Evolutionary conservation across 2,888 invertebrate genomes (phyloP), one percentile per base, ranked within the genome.

Genomic region (Agonum fuliginosum): DNA sequence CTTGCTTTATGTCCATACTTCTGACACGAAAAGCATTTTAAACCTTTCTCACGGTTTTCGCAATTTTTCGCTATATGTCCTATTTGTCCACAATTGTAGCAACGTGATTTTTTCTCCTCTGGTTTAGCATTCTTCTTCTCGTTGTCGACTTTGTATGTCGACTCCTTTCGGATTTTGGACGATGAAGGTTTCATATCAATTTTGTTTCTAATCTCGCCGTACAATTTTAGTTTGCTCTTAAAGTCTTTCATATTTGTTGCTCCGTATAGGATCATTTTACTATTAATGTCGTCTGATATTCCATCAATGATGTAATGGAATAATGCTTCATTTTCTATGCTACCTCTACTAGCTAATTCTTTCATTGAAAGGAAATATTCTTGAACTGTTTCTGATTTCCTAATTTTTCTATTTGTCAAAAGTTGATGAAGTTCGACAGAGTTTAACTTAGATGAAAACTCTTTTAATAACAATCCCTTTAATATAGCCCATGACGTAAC

Each of bases 271-370:
- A 81, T 65, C 2, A 80, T 74, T 79, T 83, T 82, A 58, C 81
- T 80, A 12, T 54, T 12, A n/a, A 65, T 22, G 14, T 80, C 79
- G 67, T 83, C 83, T 1, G 71, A 71, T 24, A 87, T 84, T 0
- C 84, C 86, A 78, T 86, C 85, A 2, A 86, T 85, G 0, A 86
- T 82, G 78, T 85, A 87, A 58, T 85, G 84, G 2, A 85, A 86
- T 3, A 86, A 46, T 1, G 81, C 82, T 69, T 79, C 83, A 27
- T 82, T 81, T 80, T 86, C 85, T 22, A 86, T 80, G 1, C 80
- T 80, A 0, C 82, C 85, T 62, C 84, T 82, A 3, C 82, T 79
- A 17, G 84, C 85, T 12, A 86, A 78, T 79, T 86, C 85, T 77
- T 83, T 83, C 85, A 86, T 86, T 10, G 51, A 67, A 1, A 85